phyloP scores from a whole-genome alignment of 2,888 invertebrate species.

The Digitonthophagus gazella region DNA sequence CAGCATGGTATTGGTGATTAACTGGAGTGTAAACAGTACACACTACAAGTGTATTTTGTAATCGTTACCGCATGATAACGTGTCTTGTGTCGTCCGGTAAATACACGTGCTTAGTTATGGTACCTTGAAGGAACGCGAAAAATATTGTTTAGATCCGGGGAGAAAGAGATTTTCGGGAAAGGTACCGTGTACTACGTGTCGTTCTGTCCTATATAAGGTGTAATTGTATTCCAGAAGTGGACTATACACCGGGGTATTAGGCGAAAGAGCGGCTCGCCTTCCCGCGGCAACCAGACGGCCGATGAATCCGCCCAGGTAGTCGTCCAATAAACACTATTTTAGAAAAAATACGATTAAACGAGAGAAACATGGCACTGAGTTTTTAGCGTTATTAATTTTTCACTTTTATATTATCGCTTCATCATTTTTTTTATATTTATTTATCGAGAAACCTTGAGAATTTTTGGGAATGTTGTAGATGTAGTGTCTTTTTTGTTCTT shows the following conservation, averaged over 20 bases:
- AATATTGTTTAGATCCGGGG: neutral
- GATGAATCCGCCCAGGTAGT: conserved; percentile 58
- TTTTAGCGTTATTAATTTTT: neutral
- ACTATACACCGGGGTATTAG: conserved; percentile 77
- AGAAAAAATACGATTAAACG: neutral
- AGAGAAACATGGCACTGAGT: neutral
- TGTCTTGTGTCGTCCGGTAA: neutral
- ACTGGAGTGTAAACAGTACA: neutral
- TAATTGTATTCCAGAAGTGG: conserved; percentile 67
- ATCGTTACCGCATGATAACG: neutral
- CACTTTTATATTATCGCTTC: no score
- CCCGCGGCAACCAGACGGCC: conserved; percentile 55
- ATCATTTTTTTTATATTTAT: no score
- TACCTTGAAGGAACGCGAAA: neutral
- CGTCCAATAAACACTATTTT: neutral
- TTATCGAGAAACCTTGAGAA: no score
- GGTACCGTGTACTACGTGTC: neutral
- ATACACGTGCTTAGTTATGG: neutral
- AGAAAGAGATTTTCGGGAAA: neutral
- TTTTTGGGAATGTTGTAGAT: no score
- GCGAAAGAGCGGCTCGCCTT: conserved; percentile 64
- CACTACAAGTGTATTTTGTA: neutral
- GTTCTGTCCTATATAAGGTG: conserved; percentile 7
- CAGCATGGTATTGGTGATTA: neutral
- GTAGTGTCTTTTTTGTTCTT: no score